Evolutionary conservation across 2,888 invertebrate genomes (phyloP).

Genomic region (Podabrus alpinus): DNA sequence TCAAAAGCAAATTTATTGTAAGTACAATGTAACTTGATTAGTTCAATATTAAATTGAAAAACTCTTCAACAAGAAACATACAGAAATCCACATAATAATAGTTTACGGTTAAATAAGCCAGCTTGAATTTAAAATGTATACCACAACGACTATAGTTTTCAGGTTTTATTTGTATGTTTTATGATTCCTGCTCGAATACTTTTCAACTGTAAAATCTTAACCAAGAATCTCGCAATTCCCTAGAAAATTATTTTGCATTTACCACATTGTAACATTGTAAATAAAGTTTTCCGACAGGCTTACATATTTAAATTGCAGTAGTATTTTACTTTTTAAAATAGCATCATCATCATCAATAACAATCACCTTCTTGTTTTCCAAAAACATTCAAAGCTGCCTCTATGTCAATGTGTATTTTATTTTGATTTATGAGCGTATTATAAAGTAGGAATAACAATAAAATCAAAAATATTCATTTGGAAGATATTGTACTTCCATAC

Average conservation of each 20-base stretch:
- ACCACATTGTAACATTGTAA: not conserved
- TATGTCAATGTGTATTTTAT: not conserved
- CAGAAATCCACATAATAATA: not conserved
- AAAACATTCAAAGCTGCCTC: not conserved
- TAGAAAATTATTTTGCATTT: not conserved
- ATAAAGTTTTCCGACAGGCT: not conserved
- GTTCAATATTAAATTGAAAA: not conserved
- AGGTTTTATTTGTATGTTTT: not conserved
- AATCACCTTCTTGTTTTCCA: not conserved
- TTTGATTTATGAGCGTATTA: not conserved
- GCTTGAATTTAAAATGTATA: not conserved
- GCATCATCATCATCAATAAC: not conserved
- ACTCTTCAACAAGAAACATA: not conserved
- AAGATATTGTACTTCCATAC: slow-evolving; percentile 62
- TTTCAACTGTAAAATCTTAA: not conserved
- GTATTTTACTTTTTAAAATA: not conserved
- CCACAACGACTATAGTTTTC: not conserved
- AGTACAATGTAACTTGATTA: not conserved
- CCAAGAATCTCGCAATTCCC: not conserved
- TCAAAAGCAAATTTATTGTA: not conserved
- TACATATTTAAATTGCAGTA: not conserved
- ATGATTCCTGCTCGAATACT: not conserved
- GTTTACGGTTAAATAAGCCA: not conserved
- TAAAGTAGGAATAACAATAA: not conserved
- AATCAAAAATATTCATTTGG: not conserved